Evolutionary conservation across 2,888 invertebrate species (phyloP), one percentile per base, ranked within the genome.

Genomic region (Drosophila formosana): DNA sequence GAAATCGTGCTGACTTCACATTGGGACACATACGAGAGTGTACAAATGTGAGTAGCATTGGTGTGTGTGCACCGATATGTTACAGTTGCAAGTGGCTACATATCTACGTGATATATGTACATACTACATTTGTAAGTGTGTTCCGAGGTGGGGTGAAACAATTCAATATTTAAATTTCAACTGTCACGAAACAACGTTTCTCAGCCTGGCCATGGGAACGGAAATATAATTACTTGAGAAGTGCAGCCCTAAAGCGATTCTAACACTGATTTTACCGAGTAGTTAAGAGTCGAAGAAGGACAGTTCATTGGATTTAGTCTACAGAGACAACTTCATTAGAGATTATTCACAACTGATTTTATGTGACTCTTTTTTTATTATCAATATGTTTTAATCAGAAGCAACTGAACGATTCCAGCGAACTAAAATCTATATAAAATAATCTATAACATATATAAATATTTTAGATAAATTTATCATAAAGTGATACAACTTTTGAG

Each of bases 1-100:
- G 57, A 79, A 80, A 79, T 78, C 79, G 69, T 66, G 66, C 55
- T 41, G 47, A 47, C 68, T 43, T 56, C 56, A 56, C 41, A 63
- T 70, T 43, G 72, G 67, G 68, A 63, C 73, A 67, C 61, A 55
- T 23, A 43, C 25, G 11, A 25, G 32, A 9, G 9, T 32, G 32
- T 32, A 32, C 18, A 18, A 1, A 18, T 18, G 18, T 18, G 18
- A 18, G 18, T 18, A 18, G 18, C 18, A 18, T 32, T 32, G n/a
- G 61, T 41, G 28, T 47, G 8, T 41, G 18, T 41, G 4, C 23
- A 8, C 18, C 50, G 23, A 53, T 41, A 25, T 62, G 23, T 30
- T 46, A 47, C 47, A 57, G 13, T 47, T 58, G 39, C 39, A 58
- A 41, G 26, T 18, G 57, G 46, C n/a, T 37, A 41, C 39, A 41